These are phyloP conservation scores for Leuciscus waleckii DNA, from an alignment of 2,797 vertebrate genomes.

Conservation along the genomic window DNA sequence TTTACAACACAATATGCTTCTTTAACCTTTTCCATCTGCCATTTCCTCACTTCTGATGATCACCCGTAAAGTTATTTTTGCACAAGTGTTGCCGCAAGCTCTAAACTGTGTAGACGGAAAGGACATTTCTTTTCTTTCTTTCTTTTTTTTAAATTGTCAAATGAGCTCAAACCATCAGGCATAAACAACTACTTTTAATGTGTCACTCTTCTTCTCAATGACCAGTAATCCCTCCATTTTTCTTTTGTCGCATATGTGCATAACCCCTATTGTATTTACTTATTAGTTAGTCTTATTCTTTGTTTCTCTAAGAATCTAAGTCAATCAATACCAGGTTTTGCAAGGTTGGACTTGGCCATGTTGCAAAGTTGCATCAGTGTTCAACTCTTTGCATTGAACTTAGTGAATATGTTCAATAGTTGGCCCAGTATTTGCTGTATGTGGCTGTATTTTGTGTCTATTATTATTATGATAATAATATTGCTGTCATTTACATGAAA, in stretches of 20 bases:
- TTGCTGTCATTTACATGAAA: constrained; percentile 18
- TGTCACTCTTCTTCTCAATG: neutral
- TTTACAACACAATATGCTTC: constrained; percentile 22
- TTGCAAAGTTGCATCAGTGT: neutral
- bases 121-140: neutral
- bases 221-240: constrained; percentile 26
- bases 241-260: neutral
- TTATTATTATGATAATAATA: constrained; percentile 32
- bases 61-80: constrained; percentile 8
- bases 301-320: neutral
- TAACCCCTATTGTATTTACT: neutral
- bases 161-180: neutral
- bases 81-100: neutral
- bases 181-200: constrained; percentile 11
- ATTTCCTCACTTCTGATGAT: constrained; percentile 32
- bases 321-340: neutral
- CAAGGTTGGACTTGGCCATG: neutral
- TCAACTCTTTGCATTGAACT: neutral
- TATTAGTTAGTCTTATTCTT: neutral
- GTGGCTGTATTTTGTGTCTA: constrained; percentile 5
- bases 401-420: neutral
- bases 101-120: neutral
- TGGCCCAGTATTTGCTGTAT: neutral
- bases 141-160: neutral
- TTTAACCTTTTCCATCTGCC: constrained; percentile 46